Base-by-base conservation (phyloP, 2,888 invertebrate species). In the Melipona beecheii region DNA sequence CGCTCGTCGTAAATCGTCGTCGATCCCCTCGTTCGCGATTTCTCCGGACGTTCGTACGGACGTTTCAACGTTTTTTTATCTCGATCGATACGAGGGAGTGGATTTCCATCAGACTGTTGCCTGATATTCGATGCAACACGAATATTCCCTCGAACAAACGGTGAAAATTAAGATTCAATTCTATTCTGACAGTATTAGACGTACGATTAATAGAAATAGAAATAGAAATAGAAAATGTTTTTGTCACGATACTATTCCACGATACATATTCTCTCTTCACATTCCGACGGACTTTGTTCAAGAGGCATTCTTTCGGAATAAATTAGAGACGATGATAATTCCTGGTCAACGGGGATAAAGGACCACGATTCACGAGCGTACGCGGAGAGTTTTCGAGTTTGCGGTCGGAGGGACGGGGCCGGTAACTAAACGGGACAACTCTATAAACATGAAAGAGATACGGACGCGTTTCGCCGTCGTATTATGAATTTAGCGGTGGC, bases 401-500 rank as follows among this genome's bases (percentile, higher is more conserved):
- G 77, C 69, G 72, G 83, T 68, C 50, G 27, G 36, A 62, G 74
- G 70, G 64, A 68, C 54, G 62, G n/a, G 9, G 27, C 27, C 54
- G 21, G 54, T 54, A 71, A 75, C 75, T 71, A 82, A 49, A 62
- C 81, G 70, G 24, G 70, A 78, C 79, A 69, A 75, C 83, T 84
- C 84, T 75, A 84, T 79, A 85, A 85, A 85, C 84, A 76, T 68
- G 84, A 65, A 69, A 80, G 72, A 85, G 80, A 75, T 75, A 84
- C 73, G 43, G 49, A 58, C 58, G 60, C 69, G 85, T 77, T 69
- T 56, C 73, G 56, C 65, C 54, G 60, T 58, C 78, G 66, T 81
- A 89, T 88, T 88, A 88, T 87, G 89, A 89, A 89, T 89, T 88
- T 80, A 88, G 88, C 80, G 85, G 87, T 80, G 83, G 87, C 85